Evolutionary conservation across 2,113 vertebrate species (phyloP), one percentile per base, ranked within the genome.

Genomic region (Hymenochirus boettgeri): DNA sequence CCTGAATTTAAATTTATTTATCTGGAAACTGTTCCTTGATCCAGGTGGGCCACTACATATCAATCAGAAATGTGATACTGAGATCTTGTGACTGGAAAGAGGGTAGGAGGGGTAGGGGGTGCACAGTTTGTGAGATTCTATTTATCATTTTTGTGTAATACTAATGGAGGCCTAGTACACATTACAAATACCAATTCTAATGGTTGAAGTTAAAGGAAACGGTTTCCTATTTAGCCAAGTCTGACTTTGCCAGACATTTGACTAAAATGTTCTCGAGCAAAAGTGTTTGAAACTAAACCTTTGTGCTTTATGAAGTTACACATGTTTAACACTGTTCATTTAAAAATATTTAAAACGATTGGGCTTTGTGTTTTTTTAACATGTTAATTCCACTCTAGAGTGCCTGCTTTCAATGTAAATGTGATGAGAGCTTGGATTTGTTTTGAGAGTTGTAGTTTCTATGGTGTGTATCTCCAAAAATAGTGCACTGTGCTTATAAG

Each of bases 81-180:
- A 12, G 27, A 35, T 29, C 10, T 21, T 23, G 54, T 11, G 54
- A 21, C 31, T 19, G 15, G n/a, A 13, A 48, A 2, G 46, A 48
- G 29, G 29, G 12, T 17, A 35, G 15, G 26, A 23, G 53, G 29
- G 22, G 53, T 54, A 39, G 39, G 19, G 2, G 52, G 9, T 8
- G 33, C 2, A 19, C 24, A 9, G 65, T 60, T 47, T 69, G 65
- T 57, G 56, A 59, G 56, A 60, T 19, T 27, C 47, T 69, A 69
- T 59, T 69, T 67, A 67, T 69, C 47, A 42, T 18, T 69, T 69
- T 69, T 53, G 65, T 69, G 65, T 69, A 60, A 59, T 69, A 53
- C 54, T 48, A 50, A 48, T 57, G 60, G 59, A 57, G 31, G 48
- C 52, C 53, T 53, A 59, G 42, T 60, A 31, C 65, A 60, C 56